Evolutionary conservation across 2,888 invertebrate genomes (phyloP).

Genomic region (Lacanobia oleracea): DNA sequence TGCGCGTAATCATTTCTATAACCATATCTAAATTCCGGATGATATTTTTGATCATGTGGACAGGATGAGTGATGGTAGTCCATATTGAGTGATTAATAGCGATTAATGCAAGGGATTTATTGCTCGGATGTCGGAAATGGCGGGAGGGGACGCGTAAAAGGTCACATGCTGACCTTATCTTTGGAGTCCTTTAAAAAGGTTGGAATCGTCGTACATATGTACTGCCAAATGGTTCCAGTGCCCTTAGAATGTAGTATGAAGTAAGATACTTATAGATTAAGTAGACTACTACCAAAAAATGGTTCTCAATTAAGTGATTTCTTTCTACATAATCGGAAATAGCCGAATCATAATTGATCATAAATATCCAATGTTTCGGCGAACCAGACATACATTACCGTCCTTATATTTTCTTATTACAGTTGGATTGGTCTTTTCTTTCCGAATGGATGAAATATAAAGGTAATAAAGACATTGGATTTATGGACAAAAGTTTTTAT

Average conservation of each 20-base stretch:
- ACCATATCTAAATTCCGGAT: not conserved
- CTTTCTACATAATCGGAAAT: slow-evolving; percentile 20
- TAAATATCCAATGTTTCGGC: slow-evolving; percentile 46
- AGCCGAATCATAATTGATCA: slow-evolving; percentile 36
- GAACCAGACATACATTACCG: slow-evolving; percentile 27
- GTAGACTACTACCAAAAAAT: not conserved
- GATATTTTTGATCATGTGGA: slow-evolving; percentile 10
- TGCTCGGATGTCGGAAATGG: slow-evolving; percentile 40
- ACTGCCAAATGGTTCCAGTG: not conserved
- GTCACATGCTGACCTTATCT: slow-evolving; percentile 44
- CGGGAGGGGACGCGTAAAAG: slow-evolving; percentile 51
- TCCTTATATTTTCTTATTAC: slow-evolving; percentile 40
- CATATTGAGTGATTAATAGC: slow-evolving; percentile 41
- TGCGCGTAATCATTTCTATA: not conserved
- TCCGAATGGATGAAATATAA: slow-evolving; percentile 26
- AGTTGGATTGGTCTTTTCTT: slow-evolving; percentile 10
- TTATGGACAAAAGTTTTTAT: slow-evolving; percentile 46
- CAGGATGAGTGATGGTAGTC: slow-evolving; percentile 23
- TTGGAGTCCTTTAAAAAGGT: slow-evolving; percentile 39
- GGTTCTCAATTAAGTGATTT: slow-evolving; percentile 7
- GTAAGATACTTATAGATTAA: not conserved
- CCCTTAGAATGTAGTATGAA: slow-evolving; percentile 8
- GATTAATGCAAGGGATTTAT: slow-evolving; percentile 44
- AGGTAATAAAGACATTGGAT: slow-evolving; percentile 53
- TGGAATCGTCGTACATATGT: slow-evolving; percentile 6